Percentiles rank a stretch among this genome's conserved stretches.
phyloP scores from a whole-genome alignment of 2,888 invertebrate species.

The Diploptera punctata region DNA sequence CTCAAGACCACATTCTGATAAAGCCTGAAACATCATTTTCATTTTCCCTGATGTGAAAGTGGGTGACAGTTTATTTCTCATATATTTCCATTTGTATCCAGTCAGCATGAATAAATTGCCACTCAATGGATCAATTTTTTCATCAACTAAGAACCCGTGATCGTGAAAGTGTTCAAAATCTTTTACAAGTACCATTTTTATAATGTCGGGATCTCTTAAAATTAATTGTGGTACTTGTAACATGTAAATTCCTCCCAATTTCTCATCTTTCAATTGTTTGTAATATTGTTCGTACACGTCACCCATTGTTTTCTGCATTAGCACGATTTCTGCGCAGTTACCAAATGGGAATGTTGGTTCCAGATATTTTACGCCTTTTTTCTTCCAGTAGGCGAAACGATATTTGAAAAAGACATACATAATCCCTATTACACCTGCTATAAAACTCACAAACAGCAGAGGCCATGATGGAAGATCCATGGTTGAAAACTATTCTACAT shows the following conservation, averaged over 20 bases:
- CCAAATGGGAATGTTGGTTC: conserved; percentile 66
- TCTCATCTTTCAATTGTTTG: conserved; percentile 50
- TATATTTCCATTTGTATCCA: conserved; percentile 19
- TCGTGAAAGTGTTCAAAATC: conserved; percentile 37
- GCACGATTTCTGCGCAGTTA: conserved; percentile 62
- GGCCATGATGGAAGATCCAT: too few species aligned
- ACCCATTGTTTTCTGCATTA: conserved; percentile 64
- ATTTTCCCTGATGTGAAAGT: conserved; percentile 49
- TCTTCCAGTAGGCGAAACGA: conserved; percentile 62
- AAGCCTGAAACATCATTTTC: conserved; percentile 50
- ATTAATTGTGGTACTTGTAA: conserved; percentile 51
- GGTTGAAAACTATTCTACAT: too few species aligned
- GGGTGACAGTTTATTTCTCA: conserved; percentile 10
- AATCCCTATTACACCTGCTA: too few species aligned
- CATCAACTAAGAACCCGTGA: conserved; percentile 35
- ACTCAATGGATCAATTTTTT: conserved; percentile 47
- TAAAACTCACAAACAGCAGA: too few species aligned
- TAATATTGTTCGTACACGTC: conserved; percentile 67
- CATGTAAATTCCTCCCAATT: conserved; percentile 51
- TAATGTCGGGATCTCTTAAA: conserved; percentile 47
- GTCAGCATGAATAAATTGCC: conserved; percentile 44
- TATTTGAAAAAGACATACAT: conserved; percentile 6
- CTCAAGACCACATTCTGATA: conserved; percentile 48
- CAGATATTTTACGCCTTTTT: conserved; percentile 62
- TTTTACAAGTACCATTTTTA: conserved; percentile 21